phyloP scores from a whole-genome alignment of 2,888 invertebrate species.

The Entomobrya multifasciata region DNA sequence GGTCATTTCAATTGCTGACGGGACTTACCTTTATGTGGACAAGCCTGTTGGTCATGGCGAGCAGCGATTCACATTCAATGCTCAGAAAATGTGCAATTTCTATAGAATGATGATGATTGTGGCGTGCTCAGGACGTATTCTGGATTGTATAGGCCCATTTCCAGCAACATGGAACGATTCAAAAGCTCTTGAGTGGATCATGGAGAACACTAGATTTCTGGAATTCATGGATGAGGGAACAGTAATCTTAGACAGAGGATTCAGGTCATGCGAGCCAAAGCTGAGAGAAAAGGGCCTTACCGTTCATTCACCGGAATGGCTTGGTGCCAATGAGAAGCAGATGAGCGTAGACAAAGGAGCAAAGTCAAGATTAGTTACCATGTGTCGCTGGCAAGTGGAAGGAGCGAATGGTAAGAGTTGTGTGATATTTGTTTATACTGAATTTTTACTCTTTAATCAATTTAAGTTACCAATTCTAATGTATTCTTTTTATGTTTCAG shows the following conservation, averaged over 20 bases:
- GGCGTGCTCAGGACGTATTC: background rate
- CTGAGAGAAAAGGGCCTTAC: background rate
- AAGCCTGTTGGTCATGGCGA: background rate
- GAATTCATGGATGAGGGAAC: background rate
- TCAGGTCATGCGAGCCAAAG: background rate
- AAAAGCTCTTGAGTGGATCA: background rate
- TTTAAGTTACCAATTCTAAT: background rate
- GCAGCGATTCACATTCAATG: background rate
- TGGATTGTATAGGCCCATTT: background rate
- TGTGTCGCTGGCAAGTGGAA: background rate
- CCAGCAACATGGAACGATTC: background rate
- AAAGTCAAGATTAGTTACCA: background rate
- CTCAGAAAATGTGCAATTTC: background rate
- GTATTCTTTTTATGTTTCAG: background rate
- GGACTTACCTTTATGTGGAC: background rate
- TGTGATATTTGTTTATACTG: background rate
- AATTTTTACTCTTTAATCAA: background rate
- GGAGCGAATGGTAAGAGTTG: background rate
- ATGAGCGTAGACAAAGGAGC: background rate
- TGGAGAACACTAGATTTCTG: background rate
- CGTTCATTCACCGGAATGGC: background rate
- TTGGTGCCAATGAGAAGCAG: background rate
- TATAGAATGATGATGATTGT: background rate
- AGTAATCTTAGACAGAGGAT: background rate
- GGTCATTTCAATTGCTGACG: background rate